Base-by-base conservation (phyloP, 2,113 vertebrate species). In the Panurus biarmicus region DNA sequence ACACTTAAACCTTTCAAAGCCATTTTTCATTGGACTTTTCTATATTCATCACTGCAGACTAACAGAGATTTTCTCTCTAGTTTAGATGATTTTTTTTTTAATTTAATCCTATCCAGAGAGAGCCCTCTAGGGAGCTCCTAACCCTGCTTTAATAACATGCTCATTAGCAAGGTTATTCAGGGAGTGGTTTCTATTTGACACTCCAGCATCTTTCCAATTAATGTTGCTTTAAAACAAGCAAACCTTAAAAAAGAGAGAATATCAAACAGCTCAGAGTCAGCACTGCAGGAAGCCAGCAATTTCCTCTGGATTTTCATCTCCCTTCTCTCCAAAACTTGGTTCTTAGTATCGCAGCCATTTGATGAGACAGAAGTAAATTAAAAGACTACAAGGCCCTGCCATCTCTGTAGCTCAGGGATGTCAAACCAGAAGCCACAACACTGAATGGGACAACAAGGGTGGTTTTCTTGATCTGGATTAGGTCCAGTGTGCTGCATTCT, bases 81-180 rank as follows among this genome's bases (percentile, higher is more conserved):
- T 72, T 96, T 92, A 78, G 90, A 95, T 72, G 89, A 88, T 85
- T 82, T 92, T 97, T 86, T 94, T 87, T 94, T 42, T 89, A 91
- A 97, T 97, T 96, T 97, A 97, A 96, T 96, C 92, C 91, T 90
- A 74, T 88, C 92, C 81, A 83, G 97, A n/a, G 44, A 92, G 89
- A 94, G 93, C 83, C 94, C 95, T 94, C 81, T 76, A 67, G 93
- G 95, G 94, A 96, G 94, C 92, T 89, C 90, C 95, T 94, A 94
- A 89, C 92, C 96, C 95, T 95, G 87, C 87, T 96, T 97, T 97
- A 97, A 97, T 97, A 96, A 95, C 95, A 93, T 95, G 92, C 93
- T 96, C 91, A 92, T 96, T 97, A 97, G 95, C 38, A 15, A 96
- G 93, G 92, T 93, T 96, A 96, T 96, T 95, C 86, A 89, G 96